phyloP scores from a whole-genome alignment of 2,888 invertebrate species.

The Griposia aprilina region DNA sequence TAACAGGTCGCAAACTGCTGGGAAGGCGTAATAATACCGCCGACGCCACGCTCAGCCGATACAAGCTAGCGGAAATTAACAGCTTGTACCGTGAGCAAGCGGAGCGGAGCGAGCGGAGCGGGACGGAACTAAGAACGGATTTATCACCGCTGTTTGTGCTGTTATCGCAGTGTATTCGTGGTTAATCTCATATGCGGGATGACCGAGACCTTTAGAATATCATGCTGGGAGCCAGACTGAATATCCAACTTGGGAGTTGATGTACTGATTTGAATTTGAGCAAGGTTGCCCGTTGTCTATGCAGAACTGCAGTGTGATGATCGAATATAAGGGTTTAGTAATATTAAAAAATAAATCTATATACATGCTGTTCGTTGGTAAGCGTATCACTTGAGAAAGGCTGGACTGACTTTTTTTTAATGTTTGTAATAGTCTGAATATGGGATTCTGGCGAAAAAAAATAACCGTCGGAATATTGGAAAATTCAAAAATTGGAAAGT shows the following conservation, averaged over 20 bases:
- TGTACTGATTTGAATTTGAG: slow-evolving; percentile 26
- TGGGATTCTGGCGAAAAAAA: no score
- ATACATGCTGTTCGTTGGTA: no score
- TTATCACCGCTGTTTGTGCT: slow-evolving; percentile 75
- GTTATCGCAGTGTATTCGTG: slow-evolving; percentile 57
- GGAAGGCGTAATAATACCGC: slow-evolving; percentile 87
- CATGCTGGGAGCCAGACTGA: slow-evolving; percentile 22
- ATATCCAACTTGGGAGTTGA: slow-evolving; percentile 43
- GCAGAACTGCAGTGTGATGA: neutral
- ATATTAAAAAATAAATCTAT: no score
- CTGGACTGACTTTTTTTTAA: no score
- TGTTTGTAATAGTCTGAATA: no score
- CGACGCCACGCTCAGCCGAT: slow-evolving; percentile 82
- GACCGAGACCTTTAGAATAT: slow-evolving; percentile 61
- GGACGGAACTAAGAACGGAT: slow-evolving; percentile 79
- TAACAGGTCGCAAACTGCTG: slow-evolving; percentile 86
- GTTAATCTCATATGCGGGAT: slow-evolving; percentile 60
- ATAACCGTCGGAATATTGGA: no score
- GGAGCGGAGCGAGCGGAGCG: slow-evolving; percentile 71
- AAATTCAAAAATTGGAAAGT: no score
- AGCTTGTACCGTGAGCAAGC: slow-evolving; percentile 81
- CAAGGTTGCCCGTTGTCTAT: neutral
- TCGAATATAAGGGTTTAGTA: neutral
- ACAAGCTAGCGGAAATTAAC: slow-evolving; percentile 89
- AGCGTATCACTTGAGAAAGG: no score